Percentiles rank a stretch among this genome's conserved stretches.
These are phyloP conservation scores for Rana temporaria DNA, from an alignment of 2,113 vertebrate genomes.

Conservation along the genomic window DNA sequence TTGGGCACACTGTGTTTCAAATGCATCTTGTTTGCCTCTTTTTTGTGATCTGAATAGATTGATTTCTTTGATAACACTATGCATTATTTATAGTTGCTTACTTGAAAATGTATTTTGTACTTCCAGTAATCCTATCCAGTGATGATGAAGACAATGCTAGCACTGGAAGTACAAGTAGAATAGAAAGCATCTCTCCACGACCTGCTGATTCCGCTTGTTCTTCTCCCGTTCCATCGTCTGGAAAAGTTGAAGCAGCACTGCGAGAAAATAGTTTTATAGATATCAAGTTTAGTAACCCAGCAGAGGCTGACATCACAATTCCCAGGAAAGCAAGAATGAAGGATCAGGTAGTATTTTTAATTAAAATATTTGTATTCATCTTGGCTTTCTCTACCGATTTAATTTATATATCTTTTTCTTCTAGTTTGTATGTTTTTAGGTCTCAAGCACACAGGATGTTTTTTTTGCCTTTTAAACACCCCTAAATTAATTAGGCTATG, in stretches of 20 bases:
- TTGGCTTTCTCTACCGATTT: too few species aligned
- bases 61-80: too few species aligned
- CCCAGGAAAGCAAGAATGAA: conserved; percentile 90
- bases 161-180: conserved; percentile 79
- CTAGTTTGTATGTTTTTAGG: too few species aligned
- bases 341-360: conserved; percentile 81
- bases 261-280: conserved; percentile 81
- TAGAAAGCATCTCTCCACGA: conserved; percentile 87
- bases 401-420: too few species aligned
- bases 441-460: too few species aligned
- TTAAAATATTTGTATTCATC: background rate
- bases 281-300: conserved; percentile 69
- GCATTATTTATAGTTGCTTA: too few species aligned
- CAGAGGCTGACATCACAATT: conserved; percentile 77
- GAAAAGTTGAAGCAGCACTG: conserved; percentile 88
- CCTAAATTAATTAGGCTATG: too few species aligned
- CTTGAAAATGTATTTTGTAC: background rate
- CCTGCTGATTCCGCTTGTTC: conserved; percentile 92
- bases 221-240: conserved; percentile 87
- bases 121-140: conserved; percentile 91
- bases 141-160: conserved; percentile 83
- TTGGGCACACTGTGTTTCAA: too few species aligned
- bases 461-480: too few species aligned
- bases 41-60: too few species aligned
- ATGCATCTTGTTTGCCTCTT: too few species aligned